Evolutionary conservation across 1,140 invertebrate genomes (phyloP), one percentile per base, ranked within the genome.

Genomic region (Cheumatopsyche charites): DNA sequence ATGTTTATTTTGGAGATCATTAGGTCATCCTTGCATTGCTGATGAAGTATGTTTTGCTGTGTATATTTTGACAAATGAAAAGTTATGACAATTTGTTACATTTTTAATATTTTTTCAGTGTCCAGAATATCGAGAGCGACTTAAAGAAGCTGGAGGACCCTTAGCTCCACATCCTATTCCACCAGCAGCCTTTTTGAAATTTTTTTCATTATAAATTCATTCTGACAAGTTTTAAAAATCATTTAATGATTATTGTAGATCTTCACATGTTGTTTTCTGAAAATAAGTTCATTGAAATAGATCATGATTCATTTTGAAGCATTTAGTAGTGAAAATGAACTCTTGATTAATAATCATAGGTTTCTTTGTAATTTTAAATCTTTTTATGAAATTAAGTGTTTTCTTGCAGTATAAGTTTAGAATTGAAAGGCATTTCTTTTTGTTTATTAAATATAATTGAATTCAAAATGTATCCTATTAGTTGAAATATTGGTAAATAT

Each of bases 1-100:
- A 77, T 97, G 95, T 80, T 87, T 99, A 41, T 98, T 98, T 81
- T 99, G 97, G 97, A 91, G 96, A 77, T 94, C 92, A 0, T 87
- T 93, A 52, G 94, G 94, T 0, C 94, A 96, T 81, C 94, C 94
- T 0, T 96, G 94, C 80, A 92, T 95, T 73, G 91, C 91, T 2
- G 92, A 94, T 79, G 90, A 90, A 78, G 83, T 83, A 74, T 67
- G 62, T 62, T 23, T 42, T 13, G n/a, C n/a, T n/a, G n/a, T n/a
- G n/a, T n/a, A n/a, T n/a, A n/a, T n/a, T 17, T 11, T 15, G 21
- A 15, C 55, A 58, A 7, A 58, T 58, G 7, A 58, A 11, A 58
- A 9, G 12, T 58, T 11, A 17, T 11, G 55, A 58, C 11, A 62
- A 66, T 41, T 41, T 36, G 7, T 15, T 19, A 23, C 13, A 11